Evolutionary conservation across 2,888 invertebrate species (phyloP), one percentile per base, ranked within the genome.

Genomic region (Scaptomyza cyrtandrae): DNA sequence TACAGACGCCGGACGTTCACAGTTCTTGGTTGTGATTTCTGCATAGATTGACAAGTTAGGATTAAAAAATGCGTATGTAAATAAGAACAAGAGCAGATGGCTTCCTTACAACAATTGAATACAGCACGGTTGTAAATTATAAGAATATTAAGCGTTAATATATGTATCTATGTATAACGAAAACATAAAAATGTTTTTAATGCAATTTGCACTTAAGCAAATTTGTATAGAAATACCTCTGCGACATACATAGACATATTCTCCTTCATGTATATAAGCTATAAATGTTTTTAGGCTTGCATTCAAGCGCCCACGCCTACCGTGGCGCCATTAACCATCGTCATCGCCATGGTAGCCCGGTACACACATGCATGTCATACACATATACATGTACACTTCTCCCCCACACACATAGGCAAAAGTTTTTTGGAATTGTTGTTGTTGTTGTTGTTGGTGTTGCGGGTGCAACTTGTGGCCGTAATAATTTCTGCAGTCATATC

Each of bases 401-500:
- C 6, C 10, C 10, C 27, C 31, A 39, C 14, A n/a, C 9, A 19
- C n/a, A 45, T 6, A 45, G 11, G 31, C n/a, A 33, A 9, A 49
- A 64, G 55, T 27, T 53, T 44, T 44, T 63, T 43, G 50, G 19
- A 45, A 54, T 43, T 45, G 61, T 62, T 54, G 60, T 24, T 16
- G 41, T 63, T 48, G 61, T 60, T 54, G 60, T n/a, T 16, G 41
- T 41, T 41, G 41, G 41, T 39, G 16, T 41, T 3, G 10, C 41
- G 16, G 50, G 63, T 59, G 58, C 54, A 66, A 48, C 63, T 73
- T 60, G 64, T 66, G 62, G 45, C 62, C 64, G 70, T 76, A 85
- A 87, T 87, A 82, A 77, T 71, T 41, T 85, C 77, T 79, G 74
- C 82, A 76, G 65, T 85, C 79, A 82, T 83, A 85, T 87, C 82